These are phyloP conservation scores for Drosophila lacicola DNA, from an alignment of 2,888 invertebrate genomes.

Conservation along the genomic window DNA sequence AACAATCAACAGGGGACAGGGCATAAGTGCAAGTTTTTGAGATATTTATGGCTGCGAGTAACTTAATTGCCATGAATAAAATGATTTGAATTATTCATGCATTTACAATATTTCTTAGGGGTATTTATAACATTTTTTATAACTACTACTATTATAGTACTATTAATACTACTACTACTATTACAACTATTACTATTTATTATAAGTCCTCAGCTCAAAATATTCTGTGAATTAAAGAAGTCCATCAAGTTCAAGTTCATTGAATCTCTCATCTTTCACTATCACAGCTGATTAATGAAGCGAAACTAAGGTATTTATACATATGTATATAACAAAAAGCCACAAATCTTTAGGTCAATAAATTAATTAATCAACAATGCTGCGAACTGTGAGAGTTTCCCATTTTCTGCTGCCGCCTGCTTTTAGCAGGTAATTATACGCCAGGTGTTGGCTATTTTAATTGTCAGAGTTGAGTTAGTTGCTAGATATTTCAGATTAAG, in stretches of 20 bases:
- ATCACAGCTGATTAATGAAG: slow-evolving; percentile 5
- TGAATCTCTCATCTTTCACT: background rate
- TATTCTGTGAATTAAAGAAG: slow-evolving; percentile 12
- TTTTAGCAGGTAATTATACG: slow-evolving; percentile 12
- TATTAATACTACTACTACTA: no score
- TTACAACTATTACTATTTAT: no score
- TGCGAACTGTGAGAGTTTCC: background rate
- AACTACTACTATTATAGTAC: no score
- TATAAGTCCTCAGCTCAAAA: background rate
- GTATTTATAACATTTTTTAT: no score
- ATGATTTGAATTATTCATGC: slow-evolving; percentile 74
- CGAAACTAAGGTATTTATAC: background rate
- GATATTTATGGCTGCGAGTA: slow-evolving; percentile 49
- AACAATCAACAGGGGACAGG: background rate
- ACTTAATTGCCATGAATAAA: slow-evolving; percentile 72
- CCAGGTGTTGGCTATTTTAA: background rate
- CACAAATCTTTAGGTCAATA: slow-evolving; percentile 37
- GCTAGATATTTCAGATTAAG: background rate
- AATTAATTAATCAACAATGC: slow-evolving; percentile 56
- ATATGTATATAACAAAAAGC: background rate
- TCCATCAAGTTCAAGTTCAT: slow-evolving; percentile 7
- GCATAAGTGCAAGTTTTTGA: background rate
- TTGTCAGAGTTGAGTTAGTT: background rate
- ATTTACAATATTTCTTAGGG: no score
- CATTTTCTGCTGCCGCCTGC: background rate